A percentile compares a stretch with the other conserved stretches of the same genome.
phyloP scores from a whole-genome alignment of 2,797 vertebrate species.

The Coranthus polyacanthus region DNA sequence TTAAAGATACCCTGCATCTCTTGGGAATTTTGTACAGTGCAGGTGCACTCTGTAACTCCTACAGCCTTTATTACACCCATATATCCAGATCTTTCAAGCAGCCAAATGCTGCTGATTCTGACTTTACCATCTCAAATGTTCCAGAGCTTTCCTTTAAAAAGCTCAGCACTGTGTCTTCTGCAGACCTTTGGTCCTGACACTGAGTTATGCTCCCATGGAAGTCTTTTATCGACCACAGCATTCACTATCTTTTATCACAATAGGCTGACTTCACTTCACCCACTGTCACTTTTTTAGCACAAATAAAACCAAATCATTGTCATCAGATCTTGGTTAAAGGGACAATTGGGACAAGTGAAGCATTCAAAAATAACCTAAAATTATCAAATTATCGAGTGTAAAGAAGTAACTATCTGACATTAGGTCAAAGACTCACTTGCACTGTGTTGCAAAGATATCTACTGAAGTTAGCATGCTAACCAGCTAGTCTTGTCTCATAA shows the following conservation, averaged over 20 bases:
- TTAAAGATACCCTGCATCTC: conserved; percentile 23
- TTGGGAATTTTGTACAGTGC: conserved; percentile 12
- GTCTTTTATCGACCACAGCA: conserved; percentile 16
- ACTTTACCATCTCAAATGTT: conserved; percentile 62
- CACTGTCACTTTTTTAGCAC: background rate
- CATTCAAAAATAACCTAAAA: background rate
- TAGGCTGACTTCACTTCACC: conserved; percentile 10
- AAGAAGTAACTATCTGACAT: too few relatives aligned
- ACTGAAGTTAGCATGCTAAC: too few relatives aligned
- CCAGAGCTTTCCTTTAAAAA: conserved; percentile 52
- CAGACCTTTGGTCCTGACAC: conserved; percentile 36
- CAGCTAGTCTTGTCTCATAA: too few relatives aligned
- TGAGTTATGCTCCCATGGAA: conserved; percentile 41
- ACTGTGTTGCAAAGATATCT: too few relatives aligned
- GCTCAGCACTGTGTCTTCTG: conserved; percentile 53
- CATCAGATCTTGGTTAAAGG: background rate
- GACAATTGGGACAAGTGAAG: background rate
- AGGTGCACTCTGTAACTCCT: conserved; percentile 49
- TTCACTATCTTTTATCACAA: background rate
- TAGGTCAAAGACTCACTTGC: too few relatives aligned
- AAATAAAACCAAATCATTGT: background rate
- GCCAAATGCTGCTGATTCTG: conserved; percentile 66
- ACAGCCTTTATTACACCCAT: conserved; percentile 61
- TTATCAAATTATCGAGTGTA: too few relatives aligned
- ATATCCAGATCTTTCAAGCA: conserved; percentile 60